Conservation (phyloP, 2,797 vertebrate genomes). For the Coreius guichenoti region DNA sequence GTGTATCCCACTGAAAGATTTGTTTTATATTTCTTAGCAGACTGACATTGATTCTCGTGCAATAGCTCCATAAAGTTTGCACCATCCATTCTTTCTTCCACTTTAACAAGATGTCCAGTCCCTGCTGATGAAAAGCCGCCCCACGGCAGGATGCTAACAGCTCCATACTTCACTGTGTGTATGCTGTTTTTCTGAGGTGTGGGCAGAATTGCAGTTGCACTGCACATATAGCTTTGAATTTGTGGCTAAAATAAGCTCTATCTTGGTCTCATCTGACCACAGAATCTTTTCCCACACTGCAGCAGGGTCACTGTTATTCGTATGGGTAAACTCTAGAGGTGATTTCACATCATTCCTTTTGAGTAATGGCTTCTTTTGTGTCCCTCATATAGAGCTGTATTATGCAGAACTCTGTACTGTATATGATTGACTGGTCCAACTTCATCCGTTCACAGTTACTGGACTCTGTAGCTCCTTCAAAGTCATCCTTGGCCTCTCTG, state of each 20-base stretch:
- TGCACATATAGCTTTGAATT: conserved; percentile 40
- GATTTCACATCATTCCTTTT: background rate
- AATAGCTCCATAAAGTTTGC: conserved; percentile 14
- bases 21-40: background rate
- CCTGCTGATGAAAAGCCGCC: conserved; percentile 12
- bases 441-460: conserved; percentile 16
- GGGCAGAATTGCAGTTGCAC: conserved; percentile 14
- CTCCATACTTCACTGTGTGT: conserved; percentile 13
- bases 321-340: conserved; percentile 2
- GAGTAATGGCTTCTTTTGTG: conserved; percentile 38
- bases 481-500: conserved; percentile 4
- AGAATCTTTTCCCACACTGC: conserved; percentile 10
- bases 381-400: conserved; percentile 1
- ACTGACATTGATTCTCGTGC: conserved; percentile 13
- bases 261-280: conserved; percentile 19
- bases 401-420: background rate
- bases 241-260: conserved; percentile 22
- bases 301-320: conserved; percentile 2
- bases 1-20: conserved; percentile 12
- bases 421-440: conserved; percentile 6
- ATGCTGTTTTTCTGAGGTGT: conserved; percentile 14
- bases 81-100: background rate
- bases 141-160: conserved; percentile 11
- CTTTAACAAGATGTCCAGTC: conserved; percentile 39
- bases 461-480: conserved; percentile 18